Conservation (phyloP, 64 coral and sea anemone species). For the Montipora foliosa region DNA sequence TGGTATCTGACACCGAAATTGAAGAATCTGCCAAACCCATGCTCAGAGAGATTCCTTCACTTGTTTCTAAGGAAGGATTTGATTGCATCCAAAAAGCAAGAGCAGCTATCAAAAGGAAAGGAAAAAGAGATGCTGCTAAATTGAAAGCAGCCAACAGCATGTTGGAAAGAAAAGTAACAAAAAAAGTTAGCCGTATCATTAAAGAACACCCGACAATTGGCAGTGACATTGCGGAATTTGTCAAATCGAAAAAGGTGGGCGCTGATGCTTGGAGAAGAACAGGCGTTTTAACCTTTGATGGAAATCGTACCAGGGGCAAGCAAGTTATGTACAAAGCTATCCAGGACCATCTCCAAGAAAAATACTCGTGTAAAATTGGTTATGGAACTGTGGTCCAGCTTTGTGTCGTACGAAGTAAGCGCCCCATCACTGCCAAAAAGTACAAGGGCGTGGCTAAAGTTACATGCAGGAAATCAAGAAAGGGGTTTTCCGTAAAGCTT, state of each 20-base stretch:
- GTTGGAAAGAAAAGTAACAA: conserved; percentile 17
- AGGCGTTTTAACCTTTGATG: conserved; percentile 8
- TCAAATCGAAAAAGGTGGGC: conserved; percentile 29
- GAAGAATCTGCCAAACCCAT: too few relatives aligned
- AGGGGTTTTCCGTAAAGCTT: not conserved
- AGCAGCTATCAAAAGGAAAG: conserved; percentile 1
- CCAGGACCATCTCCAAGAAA: conserved; percentile 38
- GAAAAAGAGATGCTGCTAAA: conserved; percentile 56
- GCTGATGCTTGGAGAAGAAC: conserved; percentile 55
- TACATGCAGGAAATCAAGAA: conserved; percentile 14
- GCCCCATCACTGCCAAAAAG: too few relatives aligned
- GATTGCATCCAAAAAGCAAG: not conserved
- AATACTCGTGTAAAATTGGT: conserved; percentile 29
- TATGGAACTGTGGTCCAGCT: conserved; percentile 52
- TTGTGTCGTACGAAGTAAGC: not conserved
- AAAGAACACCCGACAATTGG: too few relatives aligned
- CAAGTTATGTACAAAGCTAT: conserved; percentile 30
- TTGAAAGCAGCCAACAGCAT: not conserved
- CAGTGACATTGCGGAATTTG: conserved; percentile 62
- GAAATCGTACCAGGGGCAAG: not conserved
- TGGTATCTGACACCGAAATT: too few relatives aligned
- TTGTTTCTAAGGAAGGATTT: too few relatives aligned
- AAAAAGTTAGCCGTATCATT: too few relatives aligned
- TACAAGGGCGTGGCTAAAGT: not conserved
- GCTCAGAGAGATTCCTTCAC: too few relatives aligned